Evolutionary conservation across 1,140 invertebrate genomes (phyloP), one percentile per base, ranked within the genome.

Genomic region (Drosophila arizonae): DNA sequence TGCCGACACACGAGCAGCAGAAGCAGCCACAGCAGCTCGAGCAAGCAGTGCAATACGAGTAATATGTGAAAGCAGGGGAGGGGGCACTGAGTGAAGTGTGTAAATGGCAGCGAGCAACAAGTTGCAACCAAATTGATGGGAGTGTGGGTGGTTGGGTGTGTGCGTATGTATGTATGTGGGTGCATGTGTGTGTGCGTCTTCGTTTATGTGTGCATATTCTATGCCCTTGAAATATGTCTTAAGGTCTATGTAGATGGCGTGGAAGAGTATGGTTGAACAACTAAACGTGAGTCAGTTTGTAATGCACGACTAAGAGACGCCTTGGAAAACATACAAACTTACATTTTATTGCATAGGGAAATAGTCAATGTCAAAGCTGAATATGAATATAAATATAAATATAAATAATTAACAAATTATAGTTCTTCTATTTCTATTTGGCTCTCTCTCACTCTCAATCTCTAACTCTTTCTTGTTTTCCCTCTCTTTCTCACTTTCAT

Each of bases 51-150:
- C 51, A 36, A 13, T 10, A 6, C 39, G 8, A 10, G 41, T 15
- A 24, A 24, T 0, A 24, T 0, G 21, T 24, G 21, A 24, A 24
- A 2, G 21, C 1, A 2, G 21, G 21, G 36, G 28, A 33, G 56
- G 30, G 56, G 46, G 33, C 2, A n/a, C 21, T 24, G 21, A 24
- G 21, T 24, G 43, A 45, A 5, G 43, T 15, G 13, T 15, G 43
- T 3, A 5, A n/a, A 43, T 10, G 39, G 28, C 33, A 33, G 2
- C 33, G 43, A 46, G 70, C 70, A 72, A 72, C 70, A 72, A 72
- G 70, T 72, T 72, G 70, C 50, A 60, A 55, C 6, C 15, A 46
- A 57, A 48, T 57, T 54, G 55, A 50, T 41, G 48, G 50, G 41
- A 48, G 41, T 48, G 13, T 41, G 21, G 26, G 48, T 45, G 10